These are phyloP conservation scores for Cyprinodon tularosa DNA, from an alignment of 2,113 vertebrate species.

Conservation along the genomic window DNA sequence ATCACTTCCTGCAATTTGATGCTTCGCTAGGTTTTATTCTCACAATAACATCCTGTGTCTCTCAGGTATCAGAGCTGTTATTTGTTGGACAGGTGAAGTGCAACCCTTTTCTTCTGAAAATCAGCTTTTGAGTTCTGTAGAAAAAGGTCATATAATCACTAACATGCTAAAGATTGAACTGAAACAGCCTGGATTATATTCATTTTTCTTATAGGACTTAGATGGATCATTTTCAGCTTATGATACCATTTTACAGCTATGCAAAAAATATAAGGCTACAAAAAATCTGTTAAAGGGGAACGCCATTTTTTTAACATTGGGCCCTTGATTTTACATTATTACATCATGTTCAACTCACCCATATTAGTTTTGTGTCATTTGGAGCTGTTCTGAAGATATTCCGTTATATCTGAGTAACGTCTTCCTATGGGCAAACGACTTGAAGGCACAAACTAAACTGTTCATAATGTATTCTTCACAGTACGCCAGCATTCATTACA, in stretches of 20 bases:
- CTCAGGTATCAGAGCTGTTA: slow-evolving; percentile 54
- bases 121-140: slow-evolving; percentile 15
- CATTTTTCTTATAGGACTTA: background rate
- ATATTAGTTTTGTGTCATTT: too few relatives aligned
- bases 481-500: too few relatives aligned
- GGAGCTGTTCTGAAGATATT: too few relatives aligned
- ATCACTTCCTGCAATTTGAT: slow-evolving; percentile 39
- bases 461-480: too few relatives aligned
- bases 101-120: slow-evolving; percentile 24
- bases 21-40: slow-evolving; percentile 52
- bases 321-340: too few relatives aligned
- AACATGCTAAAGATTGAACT: background rate
- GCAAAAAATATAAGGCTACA: background rate
- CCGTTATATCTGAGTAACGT: too few relatives aligned
- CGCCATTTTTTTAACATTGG: too few relatives aligned
- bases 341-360: too few relatives aligned
- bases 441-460: too few relatives aligned
- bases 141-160: slow-evolving; percentile 19
- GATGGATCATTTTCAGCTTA: background rate
- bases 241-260: background rate
- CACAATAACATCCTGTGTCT: slow-evolving; percentile 49
- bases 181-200: background rate
- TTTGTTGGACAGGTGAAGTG: slow-evolving; percentile 34
- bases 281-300: background rate
- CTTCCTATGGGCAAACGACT: too few relatives aligned